Evolutionary conservation across 2,113 vertebrate genomes (phyloP), one percentile per base, ranked within the genome.

Genomic region (Periophthalmus modestus): DNA sequence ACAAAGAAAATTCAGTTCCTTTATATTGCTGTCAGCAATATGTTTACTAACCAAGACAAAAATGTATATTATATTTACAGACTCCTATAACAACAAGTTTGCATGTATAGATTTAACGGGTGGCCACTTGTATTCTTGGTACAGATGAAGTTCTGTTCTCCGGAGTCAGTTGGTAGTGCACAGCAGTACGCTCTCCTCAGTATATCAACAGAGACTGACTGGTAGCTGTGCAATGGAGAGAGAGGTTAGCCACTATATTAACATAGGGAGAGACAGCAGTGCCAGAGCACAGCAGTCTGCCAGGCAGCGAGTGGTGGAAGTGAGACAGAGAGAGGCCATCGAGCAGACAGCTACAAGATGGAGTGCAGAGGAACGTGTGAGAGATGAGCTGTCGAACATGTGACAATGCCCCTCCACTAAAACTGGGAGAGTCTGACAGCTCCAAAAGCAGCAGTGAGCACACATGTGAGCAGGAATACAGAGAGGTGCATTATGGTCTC

Each of bases 401-500:
- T 84, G 81, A 84, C 81, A 75, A 74, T 85, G 88, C 83, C 73
- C 73, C 82, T 81, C 43, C 71, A 72, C 72, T 57, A 74, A 66
- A 74, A 69, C 76, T 75, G 75, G 75, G 75, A 81, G 81, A 69
- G 82, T 76, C 80, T 76, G 88, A 85, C 87, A 88, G 85, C 73
- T 90, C 88, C 85, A 89, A 90, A 86, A 91, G 88, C 89, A 76
- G 87, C 85, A 75, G 84, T 62, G 79, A 87, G 90, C 73, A 39
- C 87, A 89, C 91, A 90, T 93, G 93, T 93, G 93, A 92, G 85
- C 78, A 89, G 87, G 89, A 93, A 93, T 93, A 93, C 89, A 92
- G 89, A 90, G 88, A 92, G 89, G 88, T 89, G 89, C 92, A 92
- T 93, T 93, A 93, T 91, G 91, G 90, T 92, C 89, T 92, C 90